These are phyloP conservation scores for Bovichtus diacanthus DNA, from an alignment of 2,797 vertebrate genomes.

Conservation along the genomic window DNA sequence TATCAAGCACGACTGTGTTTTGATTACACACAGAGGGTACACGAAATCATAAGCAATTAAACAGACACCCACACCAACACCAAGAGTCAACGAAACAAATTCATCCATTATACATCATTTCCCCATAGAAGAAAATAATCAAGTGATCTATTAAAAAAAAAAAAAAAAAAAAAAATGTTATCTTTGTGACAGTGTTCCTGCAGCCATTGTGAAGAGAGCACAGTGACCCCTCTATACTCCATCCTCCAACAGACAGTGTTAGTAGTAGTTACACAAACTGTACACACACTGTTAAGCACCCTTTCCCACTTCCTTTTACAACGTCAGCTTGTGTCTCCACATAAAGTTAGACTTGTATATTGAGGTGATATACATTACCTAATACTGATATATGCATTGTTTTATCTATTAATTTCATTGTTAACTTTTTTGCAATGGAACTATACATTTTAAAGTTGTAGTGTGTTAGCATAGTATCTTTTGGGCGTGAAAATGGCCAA, in stretches of 20 bases:
- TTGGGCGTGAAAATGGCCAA: background rate
- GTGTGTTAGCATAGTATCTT: background rate
- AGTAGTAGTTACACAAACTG: slow-evolving; percentile 60
- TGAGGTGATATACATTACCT: background rate
- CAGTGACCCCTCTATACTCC: slow-evolving; percentile 21
- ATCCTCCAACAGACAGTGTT: slow-evolving; percentile 51
- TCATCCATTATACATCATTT: slow-evolving; percentile 16
- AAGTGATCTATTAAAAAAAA: slow-evolving; percentile 26
- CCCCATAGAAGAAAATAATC: slow-evolving; percentile 1
- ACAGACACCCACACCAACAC: slow-evolving; percentile 14
- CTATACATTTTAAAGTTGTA: background rate
- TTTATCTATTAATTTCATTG: background rate
- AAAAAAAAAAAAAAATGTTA: slow-evolving; percentile 29
- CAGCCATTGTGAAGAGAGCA: slow-evolving; percentile 47
- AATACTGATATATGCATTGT: background rate
- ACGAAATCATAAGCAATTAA: background rate
- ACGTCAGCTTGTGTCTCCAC: slow-evolving; percentile 2
- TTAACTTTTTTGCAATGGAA: background rate
- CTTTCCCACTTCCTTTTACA: slow-evolving; percentile 1
- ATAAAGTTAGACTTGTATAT: slow-evolving; percentile 51
- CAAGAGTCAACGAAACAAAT: slow-evolving; percentile 13
- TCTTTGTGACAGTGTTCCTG: slow-evolving; percentile 18
- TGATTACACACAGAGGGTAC: background rate
- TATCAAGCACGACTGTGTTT: slow-evolving; percentile 1
- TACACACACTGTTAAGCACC: slow-evolving; percentile 23